Percentiles rank a stretch among this genome's conserved stretches.
Evolutionary conservation across 37 sponge, comb jelly and placozoan species (phyloP).

Genomic region (Spongilla lacustris): DNA sequence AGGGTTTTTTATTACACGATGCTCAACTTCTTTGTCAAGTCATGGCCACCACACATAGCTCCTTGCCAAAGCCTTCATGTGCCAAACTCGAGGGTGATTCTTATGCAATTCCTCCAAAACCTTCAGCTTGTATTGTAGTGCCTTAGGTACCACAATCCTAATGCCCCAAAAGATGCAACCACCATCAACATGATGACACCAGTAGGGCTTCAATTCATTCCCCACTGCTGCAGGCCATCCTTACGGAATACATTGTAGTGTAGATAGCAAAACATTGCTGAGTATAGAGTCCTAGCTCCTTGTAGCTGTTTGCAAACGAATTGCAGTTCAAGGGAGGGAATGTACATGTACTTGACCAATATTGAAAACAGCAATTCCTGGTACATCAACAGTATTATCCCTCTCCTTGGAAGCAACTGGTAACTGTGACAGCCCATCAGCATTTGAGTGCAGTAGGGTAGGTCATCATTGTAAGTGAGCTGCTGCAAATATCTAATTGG

Average conservation of each 20-base stretch:
- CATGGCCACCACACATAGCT: conserved; percentile 36
- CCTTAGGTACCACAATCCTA: conserved; percentile 6
- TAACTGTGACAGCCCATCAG: conserved; percentile 55
- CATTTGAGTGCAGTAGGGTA: conserved; percentile 46
- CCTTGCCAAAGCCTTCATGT: conserved; percentile 33
- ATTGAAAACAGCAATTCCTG: conserved; percentile 1
- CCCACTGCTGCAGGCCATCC: conserved; percentile 46
- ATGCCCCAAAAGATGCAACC: conserved; percentile 28
- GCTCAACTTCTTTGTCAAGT: conserved; percentile 13
- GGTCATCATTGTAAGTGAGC: conserved; percentile 38
- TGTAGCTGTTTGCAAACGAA: conserved; percentile 6
- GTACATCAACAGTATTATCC: not conserved
- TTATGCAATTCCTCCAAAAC: conserved; percentile 20
- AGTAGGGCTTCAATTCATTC: conserved; percentile 1
- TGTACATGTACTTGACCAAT: not conserved
- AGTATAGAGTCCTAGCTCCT: conserved; percentile 37
- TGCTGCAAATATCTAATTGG: conserved; percentile 37
- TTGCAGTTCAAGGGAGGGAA: conserved; percentile 14
- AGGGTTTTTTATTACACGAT: not conserved
- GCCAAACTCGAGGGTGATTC: conserved; percentile 8
- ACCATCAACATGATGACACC: not conserved
- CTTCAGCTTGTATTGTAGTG: not conserved
- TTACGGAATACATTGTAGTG: too few relatives aligned
- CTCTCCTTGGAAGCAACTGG: not conserved
- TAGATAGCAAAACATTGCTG: conserved; percentile 47